Base-by-base conservation (phyloP, 1,140 invertebrate genomes). In the Drosophila orena region DNA sequence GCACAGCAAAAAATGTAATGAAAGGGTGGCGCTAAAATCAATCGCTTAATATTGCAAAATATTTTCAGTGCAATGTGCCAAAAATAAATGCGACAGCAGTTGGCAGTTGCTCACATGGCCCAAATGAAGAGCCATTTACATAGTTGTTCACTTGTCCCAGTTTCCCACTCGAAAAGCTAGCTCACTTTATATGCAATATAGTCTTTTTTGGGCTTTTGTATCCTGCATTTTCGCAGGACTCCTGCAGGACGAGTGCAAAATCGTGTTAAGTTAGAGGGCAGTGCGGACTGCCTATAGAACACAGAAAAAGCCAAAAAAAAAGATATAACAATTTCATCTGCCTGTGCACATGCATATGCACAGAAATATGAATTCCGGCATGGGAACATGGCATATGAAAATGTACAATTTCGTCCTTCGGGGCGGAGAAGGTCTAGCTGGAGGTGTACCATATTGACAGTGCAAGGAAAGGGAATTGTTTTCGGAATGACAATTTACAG, bases 81-180 rank as follows among this genome's bases (percentile, higher is more conserved):
- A 71, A 62, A 62, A 58, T 69, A 69, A 61, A 57, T 77, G 49
- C 57, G 17, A 69, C 8, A 53, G 34, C 74, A 58, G 44, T 52
- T 74, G 44, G 61, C 38, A 17, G 17, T 17, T 54, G 66, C 64
- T 79, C 69, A 79, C 75, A 61, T 44, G 70, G 30, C 4, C 59
- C 30, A 72, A 83, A 83, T 84, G 70, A 79, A 84, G 84, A 76
- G 71, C 71, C 76, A 77, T 84, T 84, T 79, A 83, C 80, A 79
- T 43, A 71, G 64, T 79, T 75, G 74, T 83, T 83, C 79, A 78
- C 72, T 84, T 84, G 79, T 52, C 79, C 62, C 50, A 58, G 24
- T 56, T 56, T 78, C 40, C 22, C 53, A 10, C 12, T 22, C 37
- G 22, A 70, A 35, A 27, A 64, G 40, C 66, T 61, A 64, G 40